phyloP scores from a whole-genome alignment of 1,140 invertebrate species.

The Hydropsyche tenuis region DNA sequence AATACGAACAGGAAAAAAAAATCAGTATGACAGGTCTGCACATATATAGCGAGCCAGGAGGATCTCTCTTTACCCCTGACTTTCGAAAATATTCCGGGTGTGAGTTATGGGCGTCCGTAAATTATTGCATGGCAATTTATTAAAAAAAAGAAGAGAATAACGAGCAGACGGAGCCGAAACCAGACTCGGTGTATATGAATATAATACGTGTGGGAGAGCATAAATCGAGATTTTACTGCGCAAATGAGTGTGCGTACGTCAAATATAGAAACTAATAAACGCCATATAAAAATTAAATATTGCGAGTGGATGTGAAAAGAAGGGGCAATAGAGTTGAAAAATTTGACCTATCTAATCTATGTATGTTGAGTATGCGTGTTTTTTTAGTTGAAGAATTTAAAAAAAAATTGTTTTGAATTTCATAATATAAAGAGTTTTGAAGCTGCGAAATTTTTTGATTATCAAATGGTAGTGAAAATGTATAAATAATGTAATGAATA shows the following conservation, averaged over 20 bases:
- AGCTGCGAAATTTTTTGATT: too few species aligned
- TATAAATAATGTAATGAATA: too few species aligned
- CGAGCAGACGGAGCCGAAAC: not conserved
- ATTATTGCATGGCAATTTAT: conserved; percentile 35
- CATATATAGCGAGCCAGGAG: not conserved
- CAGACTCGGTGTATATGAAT: not conserved
- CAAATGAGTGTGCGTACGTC: not conserved
- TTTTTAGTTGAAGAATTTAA: too few species aligned
- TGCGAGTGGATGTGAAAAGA: too few species aligned
- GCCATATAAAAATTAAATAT: too few species aligned
- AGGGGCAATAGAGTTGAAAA: too few species aligned
- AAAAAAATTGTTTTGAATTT: too few species aligned
- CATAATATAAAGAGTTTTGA: too few species aligned
- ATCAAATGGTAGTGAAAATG: too few species aligned
- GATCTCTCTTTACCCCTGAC: conserved; percentile 32
- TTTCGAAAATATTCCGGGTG: conserved; percentile 27
- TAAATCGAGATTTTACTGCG: not conserved
- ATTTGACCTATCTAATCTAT: too few species aligned
- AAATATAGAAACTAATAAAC: not conserved
- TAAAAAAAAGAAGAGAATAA: conserved; percentile 1
- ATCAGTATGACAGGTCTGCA: conserved; percentile 10
- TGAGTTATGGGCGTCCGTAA: conserved; percentile 33
- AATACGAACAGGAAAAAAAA: not conserved
- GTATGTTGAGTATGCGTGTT: too few species aligned
- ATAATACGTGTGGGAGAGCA: too few species aligned